These are phyloP conservation scores for Frieseomelitta varia DNA, from an alignment of 1,140 invertebrate genomes.

Conservation along the genomic window DNA sequence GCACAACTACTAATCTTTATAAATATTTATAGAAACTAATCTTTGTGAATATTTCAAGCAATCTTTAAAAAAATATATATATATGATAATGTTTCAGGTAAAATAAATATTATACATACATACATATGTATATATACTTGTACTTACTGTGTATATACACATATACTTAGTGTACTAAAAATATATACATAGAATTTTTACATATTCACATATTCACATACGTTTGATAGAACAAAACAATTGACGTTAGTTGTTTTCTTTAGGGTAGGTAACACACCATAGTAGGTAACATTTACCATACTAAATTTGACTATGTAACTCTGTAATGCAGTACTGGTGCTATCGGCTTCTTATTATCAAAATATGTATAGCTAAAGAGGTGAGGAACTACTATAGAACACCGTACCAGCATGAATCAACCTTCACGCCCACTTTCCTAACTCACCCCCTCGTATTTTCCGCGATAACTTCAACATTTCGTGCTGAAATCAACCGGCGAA, in stretches of 20 bases:
- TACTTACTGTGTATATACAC: neutral
- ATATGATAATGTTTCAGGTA: too few species aligned
- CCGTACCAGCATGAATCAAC: conserved; percentile 61
- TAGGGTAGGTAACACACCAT: too few species aligned
- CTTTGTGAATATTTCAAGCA: too few species aligned
- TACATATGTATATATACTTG: neutral
- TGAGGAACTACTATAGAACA: conserved; percentile 22
- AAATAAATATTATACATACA: neutral
- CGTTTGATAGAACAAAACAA: neutral
- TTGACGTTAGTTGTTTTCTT: neutral
- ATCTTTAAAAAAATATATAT: too few species aligned
- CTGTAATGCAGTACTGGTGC: conserved; percentile 19
- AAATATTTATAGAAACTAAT: too few species aligned
- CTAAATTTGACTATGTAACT: conserved; percentile 29
- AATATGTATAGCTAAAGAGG: conserved; percentile 12
- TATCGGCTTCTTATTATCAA: conserved; percentile 47
- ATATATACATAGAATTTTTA: neutral
- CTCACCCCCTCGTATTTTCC: conserved; percentile 33
- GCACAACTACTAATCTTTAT: too few species aligned
- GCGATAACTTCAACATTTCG: conserved; percentile 42
- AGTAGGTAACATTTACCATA: too few species aligned
- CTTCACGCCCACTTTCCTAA: conserved; percentile 51
- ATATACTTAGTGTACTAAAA: neutral
- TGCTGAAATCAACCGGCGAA: conserved; percentile 22
- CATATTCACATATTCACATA: neutral